Evolutionary conservation across 30 jellyfish, hydroid and myxozoan species (phyloP).

Genomic region (Pelagia noctiluca): DNA sequence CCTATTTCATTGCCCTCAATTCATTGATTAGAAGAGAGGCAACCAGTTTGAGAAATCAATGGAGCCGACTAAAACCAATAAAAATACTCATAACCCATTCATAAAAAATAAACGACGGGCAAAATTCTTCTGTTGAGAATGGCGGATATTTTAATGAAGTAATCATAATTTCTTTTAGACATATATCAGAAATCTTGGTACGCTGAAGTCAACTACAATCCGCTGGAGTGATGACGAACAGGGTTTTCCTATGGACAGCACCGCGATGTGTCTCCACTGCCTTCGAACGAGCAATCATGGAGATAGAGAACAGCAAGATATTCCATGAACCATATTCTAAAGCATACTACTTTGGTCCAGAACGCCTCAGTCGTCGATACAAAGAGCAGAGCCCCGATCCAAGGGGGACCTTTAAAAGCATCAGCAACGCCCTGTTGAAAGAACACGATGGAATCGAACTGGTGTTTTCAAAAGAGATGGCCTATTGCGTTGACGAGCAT

Average conservation of each 20-base stretch:
- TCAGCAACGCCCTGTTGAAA: conserved; percentile 42
- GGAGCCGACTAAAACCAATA: too few species aligned
- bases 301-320: conserved; percentile 76
- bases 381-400: conserved; percentile 44
- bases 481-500: conserved; percentile 70
- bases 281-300: conserved; percentile 92
- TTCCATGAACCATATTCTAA: conserved; percentile 92
- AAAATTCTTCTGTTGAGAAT: too few species aligned
- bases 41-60: too few species aligned
- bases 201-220: background rate
- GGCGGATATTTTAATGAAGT: too few species aligned
- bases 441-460: conserved; percentile 80
- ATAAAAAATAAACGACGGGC: too few species aligned
- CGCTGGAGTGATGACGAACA: conserved; percentile 51
- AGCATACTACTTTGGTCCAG: conserved; percentile 93
- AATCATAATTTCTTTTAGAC: background rate
- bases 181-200: background rate
- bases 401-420: conserved; percentile 44
- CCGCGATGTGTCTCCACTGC: conserved; percentile 98
- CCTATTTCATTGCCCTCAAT: too few species aligned
- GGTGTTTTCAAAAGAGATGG: conserved; percentile 92
- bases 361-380: conserved; percentile 89
- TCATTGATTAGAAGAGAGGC: too few species aligned
- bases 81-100: too few species aligned
- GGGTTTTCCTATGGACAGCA: conserved; percentile 93